Base-by-base conservation (phyloP, 2,888 invertebrate species). In the Clivina fossor region DNA sequence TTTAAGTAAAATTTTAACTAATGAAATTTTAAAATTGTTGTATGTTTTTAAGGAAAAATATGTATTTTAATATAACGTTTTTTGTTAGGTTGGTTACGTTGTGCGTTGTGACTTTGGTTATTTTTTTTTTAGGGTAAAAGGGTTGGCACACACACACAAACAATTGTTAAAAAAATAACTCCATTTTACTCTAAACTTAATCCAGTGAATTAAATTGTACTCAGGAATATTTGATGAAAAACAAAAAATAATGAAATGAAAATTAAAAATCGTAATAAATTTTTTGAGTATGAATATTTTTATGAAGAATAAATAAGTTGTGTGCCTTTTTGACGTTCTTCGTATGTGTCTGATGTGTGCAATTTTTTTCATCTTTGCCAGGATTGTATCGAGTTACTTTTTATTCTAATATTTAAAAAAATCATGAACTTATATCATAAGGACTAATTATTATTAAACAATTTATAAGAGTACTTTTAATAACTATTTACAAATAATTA, bases 271-370 rank as follows among this genome's bases (percentile, higher is more conserved):
- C 9, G 35, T 48, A 48, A 48, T 48, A 51, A 51, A 51, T 41
- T 51, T 51, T 51, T 51, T 51, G 51, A 33, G 51, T 51, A 51
- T 51, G 51, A 51, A 51, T 51, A 51, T 51, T 51, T 51, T 51
- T 51, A 51, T 51, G 51, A 51, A n/a, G 51, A 41, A 41, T 51
- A 41, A 51, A 30, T 40, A 51, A 41, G 28, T 54, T 37, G 54
- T 54, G 54, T 54, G 54, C 54, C 54, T 54, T n/a, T n/a, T n/a
- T 46, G 54, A 46, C 54, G 54, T 44, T 51, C 43, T 41, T 51
- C 51, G 51, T 43, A 51, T 51, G n/a, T n/a, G 51, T 43, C 32
- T 51, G 51, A 24, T 43, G 51, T 51, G 51, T 51, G 51, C 51
- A 41, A 51, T 51, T 30, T 48, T 30, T 48, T 51, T 51, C 41